A percentile compares a stretch with the other conserved stretches of the same genome.
These are phyloP conservation scores for Clistopyga incitator DNA, from an alignment of 2,888 invertebrate genomes.

Conservation along the genomic window DNA sequence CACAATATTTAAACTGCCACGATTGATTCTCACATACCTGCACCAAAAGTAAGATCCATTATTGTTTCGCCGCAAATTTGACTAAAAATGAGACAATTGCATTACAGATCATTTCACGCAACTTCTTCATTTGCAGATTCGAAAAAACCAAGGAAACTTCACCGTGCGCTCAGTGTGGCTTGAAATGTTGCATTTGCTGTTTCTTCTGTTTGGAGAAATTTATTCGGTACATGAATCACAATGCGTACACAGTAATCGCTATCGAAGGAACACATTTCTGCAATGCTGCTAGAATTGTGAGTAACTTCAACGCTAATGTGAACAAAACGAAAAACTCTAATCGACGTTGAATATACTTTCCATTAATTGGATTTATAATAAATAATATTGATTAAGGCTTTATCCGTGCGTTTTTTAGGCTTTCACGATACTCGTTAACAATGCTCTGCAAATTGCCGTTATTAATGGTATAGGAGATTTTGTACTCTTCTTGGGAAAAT, in stretches of 20 bases:
- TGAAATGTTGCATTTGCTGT: conserved; percentile 94
- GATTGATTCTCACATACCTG: conserved; percentile 94
- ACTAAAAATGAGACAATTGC: neutral
- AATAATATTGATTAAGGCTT: neutral
- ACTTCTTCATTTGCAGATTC: conserved; percentile 85
- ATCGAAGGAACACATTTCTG: conserved; percentile 96
- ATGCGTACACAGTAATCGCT: conserved; percentile 97
- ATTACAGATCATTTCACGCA: conserved; percentile 21
- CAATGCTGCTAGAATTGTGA: conserved; percentile 94
- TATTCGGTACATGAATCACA: conserved; percentile 96
- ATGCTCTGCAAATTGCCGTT: conserved; percentile 94
- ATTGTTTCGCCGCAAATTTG: neutral
- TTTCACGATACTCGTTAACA: conserved; percentile 92
- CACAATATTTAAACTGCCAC: conserved; percentile 95
- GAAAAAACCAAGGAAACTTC: conserved; percentile 89
- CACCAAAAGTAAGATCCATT: conserved; percentile 91
- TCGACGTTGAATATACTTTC: neutral
- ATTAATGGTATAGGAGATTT: conserved; percentile 97
- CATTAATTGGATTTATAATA: neutral
- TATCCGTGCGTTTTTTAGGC: conserved; percentile 87
- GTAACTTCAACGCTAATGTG: conserved; percentile 71
- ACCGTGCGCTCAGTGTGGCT: conserved; percentile 90
- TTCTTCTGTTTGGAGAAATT: conserved; percentile 96
- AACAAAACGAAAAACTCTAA: conserved; percentile 23
- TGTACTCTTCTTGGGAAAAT: conserved; percentile 95